Conservation (phyloP, 2,888 invertebrate genomes). For the Apamea epomidion region DNA sequence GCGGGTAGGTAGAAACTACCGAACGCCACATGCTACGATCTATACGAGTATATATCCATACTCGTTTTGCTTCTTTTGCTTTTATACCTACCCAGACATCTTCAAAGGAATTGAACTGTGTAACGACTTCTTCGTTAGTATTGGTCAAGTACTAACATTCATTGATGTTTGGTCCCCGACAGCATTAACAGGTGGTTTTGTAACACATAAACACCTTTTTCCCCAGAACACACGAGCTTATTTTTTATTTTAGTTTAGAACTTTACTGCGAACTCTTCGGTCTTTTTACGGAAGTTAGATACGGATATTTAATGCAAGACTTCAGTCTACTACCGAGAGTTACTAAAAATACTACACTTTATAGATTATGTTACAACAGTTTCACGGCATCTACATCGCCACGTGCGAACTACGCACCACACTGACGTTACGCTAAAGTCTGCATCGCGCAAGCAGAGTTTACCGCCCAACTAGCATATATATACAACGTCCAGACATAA, state of each 20-base stretch:
- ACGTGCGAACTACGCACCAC: neutral
- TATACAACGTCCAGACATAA: neutral
- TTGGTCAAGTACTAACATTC: neutral
- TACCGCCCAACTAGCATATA: neutral
- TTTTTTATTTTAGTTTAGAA: constrained; percentile 25
- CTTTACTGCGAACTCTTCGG: neutral
- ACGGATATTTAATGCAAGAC: constrained; percentile 4
- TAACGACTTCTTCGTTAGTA: neutral
- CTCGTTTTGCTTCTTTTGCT: neutral
- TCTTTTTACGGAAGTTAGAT: neutral
- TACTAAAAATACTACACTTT: neutral
- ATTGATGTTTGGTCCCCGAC: constrained; percentile 6
- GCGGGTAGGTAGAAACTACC: neutral
- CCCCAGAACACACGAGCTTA: neutral
- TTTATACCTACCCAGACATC: neutral
- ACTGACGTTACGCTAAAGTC: neutral
- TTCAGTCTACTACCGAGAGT: neutral
- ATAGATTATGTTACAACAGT: neutral
- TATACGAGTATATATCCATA: neutral
- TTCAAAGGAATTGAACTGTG: neutral
- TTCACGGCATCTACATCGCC: neutral
- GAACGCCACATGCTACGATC: neutral
- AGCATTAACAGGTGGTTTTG: constrained; percentile 1
- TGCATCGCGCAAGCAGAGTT: neutral
- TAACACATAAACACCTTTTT: constrained; percentile 24